phyloP scores from a whole-genome alignment of 2,797 vertebrate genomes.

The Falco concolor region DNA sequence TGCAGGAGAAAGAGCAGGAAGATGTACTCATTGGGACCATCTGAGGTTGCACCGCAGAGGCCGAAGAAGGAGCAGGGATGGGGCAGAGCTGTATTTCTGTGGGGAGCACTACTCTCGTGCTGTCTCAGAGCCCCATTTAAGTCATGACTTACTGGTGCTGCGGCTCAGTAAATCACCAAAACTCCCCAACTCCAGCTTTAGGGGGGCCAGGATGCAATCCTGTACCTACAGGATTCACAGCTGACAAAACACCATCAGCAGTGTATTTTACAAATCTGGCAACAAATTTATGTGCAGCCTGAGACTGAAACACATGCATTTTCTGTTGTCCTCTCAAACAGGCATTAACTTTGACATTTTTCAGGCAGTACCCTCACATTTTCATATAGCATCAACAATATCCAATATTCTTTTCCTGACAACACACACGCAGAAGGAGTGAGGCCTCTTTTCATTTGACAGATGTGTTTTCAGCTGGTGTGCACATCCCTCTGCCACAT shows the following conservation, averaged over 20 bases:
- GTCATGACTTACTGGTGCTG: neutral
- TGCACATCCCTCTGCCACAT: neutral
- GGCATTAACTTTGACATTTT: neutral
- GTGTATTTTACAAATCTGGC: neutral
- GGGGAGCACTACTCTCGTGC: neutral
- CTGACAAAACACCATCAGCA: neutral
- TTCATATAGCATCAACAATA: neutral
- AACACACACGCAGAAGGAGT: neutral
- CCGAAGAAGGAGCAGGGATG: neutral
- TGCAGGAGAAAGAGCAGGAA: neutral
- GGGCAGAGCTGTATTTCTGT: neutral
- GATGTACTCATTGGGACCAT: neutral
- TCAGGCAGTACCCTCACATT: neutral
- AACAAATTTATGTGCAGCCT: neutral
- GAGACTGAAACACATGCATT: neutral
- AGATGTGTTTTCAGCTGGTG: neutral
- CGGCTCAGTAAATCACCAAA: neutral
- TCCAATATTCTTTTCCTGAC: neutral
- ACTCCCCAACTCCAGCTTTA: neutral
- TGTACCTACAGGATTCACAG: neutral
- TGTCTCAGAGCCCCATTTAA: neutral
- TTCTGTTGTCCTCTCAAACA: neutral
- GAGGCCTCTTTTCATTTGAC: neutral
- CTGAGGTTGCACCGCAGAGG: neutral
- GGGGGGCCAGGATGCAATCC: neutral